A percentile compares a stretch with the other conserved stretches of the same genome.
These are phyloP conservation scores for Hypomecis atomaria DNA, from an alignment of 2,888 invertebrate species.

Conservation along the genomic window DNA sequence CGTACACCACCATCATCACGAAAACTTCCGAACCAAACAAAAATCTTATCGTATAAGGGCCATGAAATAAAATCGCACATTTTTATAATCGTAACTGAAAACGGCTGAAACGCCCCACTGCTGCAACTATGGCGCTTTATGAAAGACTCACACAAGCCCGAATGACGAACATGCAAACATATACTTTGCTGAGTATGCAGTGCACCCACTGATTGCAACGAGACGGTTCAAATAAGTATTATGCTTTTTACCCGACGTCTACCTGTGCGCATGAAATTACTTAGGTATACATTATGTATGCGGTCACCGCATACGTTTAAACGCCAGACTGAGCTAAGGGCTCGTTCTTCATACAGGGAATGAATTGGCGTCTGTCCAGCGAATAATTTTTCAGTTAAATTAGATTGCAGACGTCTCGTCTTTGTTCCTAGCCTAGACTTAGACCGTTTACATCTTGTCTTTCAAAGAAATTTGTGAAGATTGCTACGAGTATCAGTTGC, in stretches of 20 bases:
- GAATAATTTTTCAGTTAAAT: constrained; percentile 31
- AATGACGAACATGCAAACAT: constrained; percentile 37
- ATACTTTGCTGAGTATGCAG: constrained; percentile 33
- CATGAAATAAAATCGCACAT: no score
- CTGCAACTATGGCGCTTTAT: constrained; percentile 46
- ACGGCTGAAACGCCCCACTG: neutral
- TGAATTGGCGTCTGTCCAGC: constrained; percentile 33
- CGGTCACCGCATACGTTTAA: constrained; percentile 39
- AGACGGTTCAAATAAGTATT: constrained; percentile 40
- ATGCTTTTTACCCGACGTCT: constrained; percentile 44
- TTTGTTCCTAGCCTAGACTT: constrained; percentile 1
- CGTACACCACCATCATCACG: no score
- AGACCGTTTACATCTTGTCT: neutral
- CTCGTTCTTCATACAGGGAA: constrained; percentile 23
- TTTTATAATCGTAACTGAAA: neutral
- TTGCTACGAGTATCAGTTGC: no score
- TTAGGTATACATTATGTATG: constrained; percentile 41
- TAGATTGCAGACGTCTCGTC: constrained; percentile 26
- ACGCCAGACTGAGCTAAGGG: constrained; percentile 35
- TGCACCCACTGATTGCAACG: constrained; percentile 50
- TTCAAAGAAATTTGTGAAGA: neutral
- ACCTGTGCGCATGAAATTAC: constrained; percentile 41
- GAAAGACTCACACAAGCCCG: constrained; percentile 43
- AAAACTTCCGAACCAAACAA: no score
- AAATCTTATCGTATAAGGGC: no score